Percentiles rank a stretch among this genome's conserved stretches.
Evolutionary conservation across 2,797 vertebrate species (phyloP).

Genomic region (Tolypeutes matacus): DNA sequence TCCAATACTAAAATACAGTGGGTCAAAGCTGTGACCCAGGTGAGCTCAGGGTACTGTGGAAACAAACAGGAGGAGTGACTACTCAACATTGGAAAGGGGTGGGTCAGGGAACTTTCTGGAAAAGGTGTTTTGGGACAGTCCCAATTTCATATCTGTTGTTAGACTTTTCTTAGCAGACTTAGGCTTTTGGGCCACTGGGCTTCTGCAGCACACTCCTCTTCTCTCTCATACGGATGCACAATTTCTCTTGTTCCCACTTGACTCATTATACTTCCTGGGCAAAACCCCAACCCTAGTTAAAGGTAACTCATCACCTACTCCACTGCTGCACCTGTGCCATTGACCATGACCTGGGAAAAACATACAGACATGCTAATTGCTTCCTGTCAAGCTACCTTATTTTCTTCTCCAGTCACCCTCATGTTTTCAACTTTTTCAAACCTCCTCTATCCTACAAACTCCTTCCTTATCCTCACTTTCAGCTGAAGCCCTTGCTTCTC

Average conservation of each 20-base stretch:
- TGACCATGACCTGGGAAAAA: neutral
- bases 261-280: neutral
- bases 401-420: neutral
- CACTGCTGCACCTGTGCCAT: neutral
- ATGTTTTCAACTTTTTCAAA: neutral
- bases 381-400: neutral
- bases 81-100: neutral
- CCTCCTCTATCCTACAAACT: neutral
- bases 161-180: neutral
- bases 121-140: neutral
- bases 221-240: neutral
- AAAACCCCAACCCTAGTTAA: neutral
- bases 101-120: constrained; percentile 26
- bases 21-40: neutral
- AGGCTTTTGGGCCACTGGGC: neutral
- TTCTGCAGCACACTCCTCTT: neutral
- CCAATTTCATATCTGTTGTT: neutral
- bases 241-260: neutral
- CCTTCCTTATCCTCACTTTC: neutral
- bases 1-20: neutral
- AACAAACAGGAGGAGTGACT: neutral
- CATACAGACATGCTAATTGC: fast-evolving
- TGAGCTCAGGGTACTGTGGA: neutral
- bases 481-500: neutral
- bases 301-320: neutral